A percentile compares a stretch with the other conserved stretches of the same genome.
Evolutionary conservation across 1,140 invertebrate species (phyloP).

Genomic region (Drosophila pandora): DNA sequence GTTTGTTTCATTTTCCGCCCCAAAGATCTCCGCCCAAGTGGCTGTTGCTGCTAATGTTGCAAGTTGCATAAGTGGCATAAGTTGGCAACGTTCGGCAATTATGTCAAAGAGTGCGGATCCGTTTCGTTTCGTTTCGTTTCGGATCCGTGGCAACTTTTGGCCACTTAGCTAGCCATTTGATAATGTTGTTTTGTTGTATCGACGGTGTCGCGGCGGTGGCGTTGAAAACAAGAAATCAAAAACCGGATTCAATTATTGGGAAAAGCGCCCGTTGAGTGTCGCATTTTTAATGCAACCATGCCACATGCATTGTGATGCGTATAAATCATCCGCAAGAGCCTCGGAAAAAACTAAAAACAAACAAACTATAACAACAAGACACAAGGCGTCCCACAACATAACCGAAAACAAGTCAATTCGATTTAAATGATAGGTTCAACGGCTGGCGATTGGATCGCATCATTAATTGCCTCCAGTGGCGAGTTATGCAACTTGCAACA

Average conservation of each 20-base stretch:
- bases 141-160: slow-evolving; percentile 25
- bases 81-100: slow-evolving; percentile 26
- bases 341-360: slow-evolving; percentile 3
- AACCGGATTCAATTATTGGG: slow-evolving; percentile 59
- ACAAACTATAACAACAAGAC: background rate
- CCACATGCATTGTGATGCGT: slow-evolving; percentile 5
- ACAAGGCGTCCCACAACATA: slow-evolving; percentile 14
- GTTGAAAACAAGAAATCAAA: slow-evolving; percentile 3
- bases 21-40: slow-evolving; percentile 5
- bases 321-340: slow-evolving; percentile 21
- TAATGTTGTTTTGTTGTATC: slow-evolving; percentile 42
- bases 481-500: slow-evolving; percentile 8
- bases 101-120: slow-evolving; percentile 42
- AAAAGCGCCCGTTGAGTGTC: slow-evolving; percentile 38
- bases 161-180: slow-evolving; percentile 35
- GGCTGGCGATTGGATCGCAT: slow-evolving; percentile 29
- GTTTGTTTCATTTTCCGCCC: slow-evolving; percentile 20
- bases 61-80: slow-evolving; percentile 16
- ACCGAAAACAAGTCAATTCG: slow-evolving; percentile 29
- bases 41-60: slow-evolving; percentile 19
- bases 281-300: slow-evolving; percentile 3
- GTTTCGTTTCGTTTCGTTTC: slow-evolving; percentile 5
- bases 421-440: slow-evolving; percentile 41
- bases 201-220: background rate
- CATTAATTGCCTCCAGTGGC: slow-evolving; percentile 28